phyloP scores from a whole-genome alignment of 1,140 invertebrate species.

The Tetragnatha versicolor region DNA sequence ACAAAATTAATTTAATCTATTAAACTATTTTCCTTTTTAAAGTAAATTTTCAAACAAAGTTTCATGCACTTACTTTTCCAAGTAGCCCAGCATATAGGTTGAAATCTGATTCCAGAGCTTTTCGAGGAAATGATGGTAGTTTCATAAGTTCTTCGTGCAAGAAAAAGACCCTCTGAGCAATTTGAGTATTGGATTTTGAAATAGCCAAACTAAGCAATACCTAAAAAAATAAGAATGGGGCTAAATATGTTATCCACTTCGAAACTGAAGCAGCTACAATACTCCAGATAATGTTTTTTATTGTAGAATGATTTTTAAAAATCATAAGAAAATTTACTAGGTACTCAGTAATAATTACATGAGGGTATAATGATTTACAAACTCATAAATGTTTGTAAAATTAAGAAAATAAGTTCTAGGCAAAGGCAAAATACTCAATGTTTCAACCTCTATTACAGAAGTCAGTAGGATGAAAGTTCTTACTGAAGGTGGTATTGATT shows the following conservation, averaged over 20 bases:
- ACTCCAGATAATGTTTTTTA: not conserved
- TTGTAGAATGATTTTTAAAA: not conserved
- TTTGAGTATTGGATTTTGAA: conserved; percentile 66
- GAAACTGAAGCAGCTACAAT: too few relatives aligned
- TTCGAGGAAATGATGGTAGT: conserved; percentile 95
- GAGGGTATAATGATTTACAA: not conserved
- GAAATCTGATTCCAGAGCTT: conserved; percentile 95
- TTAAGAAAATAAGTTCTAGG: too few relatives aligned
- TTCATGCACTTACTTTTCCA: conserved; percentile 73
- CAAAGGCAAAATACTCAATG: too few relatives aligned
- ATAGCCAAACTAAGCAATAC: conserved; percentile 60
- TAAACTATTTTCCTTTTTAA: not conserved
- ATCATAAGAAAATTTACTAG: not conserved
- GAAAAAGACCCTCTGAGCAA: conserved; percentile 96
- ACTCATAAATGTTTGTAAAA: too few relatives aligned
- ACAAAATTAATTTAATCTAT: not conserved
- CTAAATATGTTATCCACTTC: too few relatives aligned
- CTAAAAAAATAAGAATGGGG: too few relatives aligned
- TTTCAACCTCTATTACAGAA: too few relatives aligned
- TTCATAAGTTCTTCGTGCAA: conserved; percentile 99
- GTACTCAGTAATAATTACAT: not conserved
- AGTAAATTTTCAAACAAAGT: not conserved
- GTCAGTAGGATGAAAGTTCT: too few relatives aligned
- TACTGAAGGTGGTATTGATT: too few relatives aligned
- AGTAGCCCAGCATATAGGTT: conserved; percentile 90